Percentiles rank a stretch among this genome's conserved stretches.
These are phyloP conservation scores for Potorous gilbertii DNA, from an alignment of 2,797 vertebrate species.

Conservation along the genomic window DNA sequence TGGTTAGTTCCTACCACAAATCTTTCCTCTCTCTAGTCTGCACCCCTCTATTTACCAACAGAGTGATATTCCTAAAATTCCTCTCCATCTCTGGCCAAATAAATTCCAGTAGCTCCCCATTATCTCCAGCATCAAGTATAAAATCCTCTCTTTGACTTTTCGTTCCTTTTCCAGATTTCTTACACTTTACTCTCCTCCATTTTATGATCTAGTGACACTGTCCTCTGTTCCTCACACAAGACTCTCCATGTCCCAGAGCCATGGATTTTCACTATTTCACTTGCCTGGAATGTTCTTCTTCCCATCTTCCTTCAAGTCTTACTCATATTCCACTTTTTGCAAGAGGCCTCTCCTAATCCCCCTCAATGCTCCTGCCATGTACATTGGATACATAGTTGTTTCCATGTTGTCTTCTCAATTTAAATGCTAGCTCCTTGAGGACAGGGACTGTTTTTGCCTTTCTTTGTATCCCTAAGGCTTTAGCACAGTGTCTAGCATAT, in stretches of 20 bases:
- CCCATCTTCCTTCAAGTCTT: neutral
- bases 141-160: neutral
- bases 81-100: neutral
- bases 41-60: neutral
- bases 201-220: neutral
- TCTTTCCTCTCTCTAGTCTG: neutral
- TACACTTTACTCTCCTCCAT: neutral
- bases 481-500: neutral
- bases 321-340: neutral
- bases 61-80: neutral
- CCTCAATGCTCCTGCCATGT: neutral
- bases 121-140: neutral
- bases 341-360: neutral
- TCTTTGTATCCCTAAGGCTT: neutral
- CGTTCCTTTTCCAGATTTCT: neutral
- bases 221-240: neutral
- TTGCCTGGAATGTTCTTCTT: neutral
- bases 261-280: neutral
- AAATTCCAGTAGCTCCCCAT: neutral
- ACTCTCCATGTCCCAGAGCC: neutral
- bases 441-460: neutral
- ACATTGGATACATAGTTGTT: neutral
- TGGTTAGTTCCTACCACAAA: neutral
- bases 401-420: neutral
- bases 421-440: neutral